Evolutionary conservation across 2,113 vertebrate genomes (phyloP), one percentile per base, ranked within the genome.

Genomic region (Anseranas semipalmata): DNA sequence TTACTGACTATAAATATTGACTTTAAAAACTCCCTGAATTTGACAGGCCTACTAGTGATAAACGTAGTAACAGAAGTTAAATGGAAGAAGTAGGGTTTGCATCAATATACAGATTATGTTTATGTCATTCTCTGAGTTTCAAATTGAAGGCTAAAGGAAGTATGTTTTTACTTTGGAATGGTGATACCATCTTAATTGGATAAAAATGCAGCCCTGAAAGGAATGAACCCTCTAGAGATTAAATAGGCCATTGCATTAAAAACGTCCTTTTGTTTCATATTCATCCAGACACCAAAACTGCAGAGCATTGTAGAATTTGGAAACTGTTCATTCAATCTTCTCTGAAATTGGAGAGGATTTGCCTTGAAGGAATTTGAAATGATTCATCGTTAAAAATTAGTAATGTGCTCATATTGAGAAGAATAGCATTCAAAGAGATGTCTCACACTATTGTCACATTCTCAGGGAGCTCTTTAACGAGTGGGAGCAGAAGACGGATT

Each of bases 401-500:
- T 11, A 18, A 7, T 6, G 24, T 33, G 50, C 46, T 63, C 71
- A 5, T 68, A 15, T 2, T 41, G 15, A 65, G 50, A n/a, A 56
- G 22, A 32, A 7, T 2, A 30, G 33, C 6, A 9, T 48, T 33
- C 37, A 21, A 15, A 56, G 74, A 53, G 43, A n/a, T 41, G 30
- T 30, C 74, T 83, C 58, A 50, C 27, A 15, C n/a, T 43, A 7
- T 32, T 35, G 15, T 62, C 10, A 9, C 27, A 8, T 81, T 56
- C 43, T 28, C 39, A 97, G 95, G 95, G 78, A 98, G 98, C 60
- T 99, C 99, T 35, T 97, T 99, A 50, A 99, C 98, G 0, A 98
- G 98, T 27, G 98, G 98, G 58, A 99, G 99, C 97, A 97, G 99
- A 65, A 98, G 99, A 77, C 97, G 99, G 41, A 99, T 99, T 78